phyloP scores from a whole-genome alignment of 2,888 invertebrate species.

The Euplagia quadripunctaria region DNA sequence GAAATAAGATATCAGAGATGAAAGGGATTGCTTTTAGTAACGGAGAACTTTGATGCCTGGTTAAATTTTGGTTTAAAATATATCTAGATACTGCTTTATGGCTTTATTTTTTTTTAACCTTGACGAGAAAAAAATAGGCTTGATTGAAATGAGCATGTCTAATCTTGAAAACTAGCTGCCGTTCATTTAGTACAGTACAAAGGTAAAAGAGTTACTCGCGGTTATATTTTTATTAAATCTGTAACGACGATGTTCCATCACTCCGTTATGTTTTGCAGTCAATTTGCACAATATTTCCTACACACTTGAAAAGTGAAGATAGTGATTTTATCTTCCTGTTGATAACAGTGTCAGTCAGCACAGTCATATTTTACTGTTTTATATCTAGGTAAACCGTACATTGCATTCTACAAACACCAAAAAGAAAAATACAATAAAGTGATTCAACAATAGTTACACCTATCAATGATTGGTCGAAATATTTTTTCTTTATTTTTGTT shows the following conservation, averaged over 20 bases:
- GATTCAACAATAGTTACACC: too few relatives aligned
- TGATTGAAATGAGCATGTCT: neutral
- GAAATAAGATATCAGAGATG: neutral
- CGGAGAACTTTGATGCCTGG: neutral
- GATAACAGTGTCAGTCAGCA: neutral
- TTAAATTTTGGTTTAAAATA: neutral
- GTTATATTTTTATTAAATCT: neutral
- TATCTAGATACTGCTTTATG: neutral
- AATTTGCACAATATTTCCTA: neutral
- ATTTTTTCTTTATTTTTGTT: too few relatives aligned
- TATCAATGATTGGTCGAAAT: too few relatives aligned
- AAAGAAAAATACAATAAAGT: too few relatives aligned
- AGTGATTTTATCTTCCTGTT: neutral
- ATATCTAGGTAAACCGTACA: neutral
- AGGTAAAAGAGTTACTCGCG: neutral
- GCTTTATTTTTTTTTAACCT: too few relatives aligned
- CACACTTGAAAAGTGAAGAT: neutral
- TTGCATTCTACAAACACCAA: neutral
- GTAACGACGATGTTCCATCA: neutral
- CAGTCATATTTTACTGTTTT: neutral
- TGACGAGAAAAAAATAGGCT: too few relatives aligned
- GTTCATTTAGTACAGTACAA: too few relatives aligned
- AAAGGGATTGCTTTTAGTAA: neutral
- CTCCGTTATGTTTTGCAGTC: neutral
- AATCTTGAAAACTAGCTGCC: neutral